Evolutionary conservation across 2,113 vertebrate species (phyloP), one percentile per base, ranked within the genome.

Genomic region (Leuciscus idus): DNA sequence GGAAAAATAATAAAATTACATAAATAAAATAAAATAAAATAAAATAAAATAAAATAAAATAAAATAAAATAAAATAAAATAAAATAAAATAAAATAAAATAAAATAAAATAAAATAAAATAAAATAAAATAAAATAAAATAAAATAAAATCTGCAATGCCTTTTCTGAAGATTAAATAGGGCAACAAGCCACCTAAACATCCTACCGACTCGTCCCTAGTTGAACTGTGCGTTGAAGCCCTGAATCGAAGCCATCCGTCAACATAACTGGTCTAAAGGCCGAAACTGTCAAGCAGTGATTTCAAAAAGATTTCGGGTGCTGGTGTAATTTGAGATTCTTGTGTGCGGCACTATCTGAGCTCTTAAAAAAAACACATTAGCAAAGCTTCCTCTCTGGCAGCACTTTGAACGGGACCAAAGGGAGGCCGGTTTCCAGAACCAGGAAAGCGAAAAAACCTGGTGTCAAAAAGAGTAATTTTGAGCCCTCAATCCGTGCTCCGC

Each of bases 341-440:
- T 81, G 78, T 2, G 75, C 28, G 33, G 36, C 79, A 81, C 59
- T 50, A 50, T 82, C 52, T 52, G 43, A 82, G 80, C 80, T 68
- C 80, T 82, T 52, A 46, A 70, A 70, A 70, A 43, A 62, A 81
- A 81, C 61, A 81, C 79, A 81, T 81, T 81, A 66, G 43, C 61
- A 33, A 81, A 81, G 79, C 79, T 66, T 81, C 59, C 59, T 28
- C 19, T 66, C 43, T 66, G 79, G 61, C 79, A 81, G 15, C 61
- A 66, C 39, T 81, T 81, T 28, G n/a, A 66, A 55, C 9, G 13
- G 75, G 75, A 75, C 43, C 72, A 15, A 61, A 59, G 21, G n/a
- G 59, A 28, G 79, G 15, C 7, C 10, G 15, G 6, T 30, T 28
- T 50, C 43, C 26, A 77, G 75, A 17, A 26, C 61, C 48, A 26